Conservation (phyloP, 37 sponge, comb jelly and placozoan species). For the Diacarnus erythraeanus region DNA sequence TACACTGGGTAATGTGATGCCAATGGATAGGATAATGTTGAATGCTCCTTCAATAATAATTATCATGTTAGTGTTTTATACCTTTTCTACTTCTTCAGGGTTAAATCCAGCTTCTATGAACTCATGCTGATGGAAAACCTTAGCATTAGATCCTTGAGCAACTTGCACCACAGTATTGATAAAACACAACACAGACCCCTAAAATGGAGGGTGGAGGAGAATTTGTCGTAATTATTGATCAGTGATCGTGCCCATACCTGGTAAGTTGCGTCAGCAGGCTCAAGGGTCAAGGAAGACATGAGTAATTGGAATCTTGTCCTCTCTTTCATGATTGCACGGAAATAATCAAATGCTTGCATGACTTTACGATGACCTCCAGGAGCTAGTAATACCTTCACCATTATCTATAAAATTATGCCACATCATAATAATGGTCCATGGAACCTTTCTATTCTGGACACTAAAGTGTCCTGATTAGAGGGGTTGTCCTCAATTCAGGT, state of each 20-base stretch:
- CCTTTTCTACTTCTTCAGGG: conserved; percentile 57
- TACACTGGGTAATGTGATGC: too few relatives aligned
- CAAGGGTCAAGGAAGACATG: conserved; percentile 49
- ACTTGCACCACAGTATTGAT: conserved; percentile 84
- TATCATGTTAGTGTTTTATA: neutral
- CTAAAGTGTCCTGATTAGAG: too few relatives aligned
- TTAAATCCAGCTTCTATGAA: conserved; percentile 78
- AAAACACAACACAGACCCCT: conserved; percentile 74
- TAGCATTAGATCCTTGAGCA: conserved; percentile 54
- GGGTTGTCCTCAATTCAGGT: too few relatives aligned
- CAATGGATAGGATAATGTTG: neutral
- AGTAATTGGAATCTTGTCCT: conserved; percentile 47
- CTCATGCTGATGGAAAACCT: conserved; percentile 87
- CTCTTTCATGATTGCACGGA: conserved; percentile 54
- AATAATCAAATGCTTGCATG: conserved; percentile 69
- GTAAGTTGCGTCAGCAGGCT: conserved; percentile 68
- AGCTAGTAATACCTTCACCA: conserved; percentile 60
- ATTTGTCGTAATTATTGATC: neutral
- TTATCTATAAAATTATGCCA: conserved; percentile 60
- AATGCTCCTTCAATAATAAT: neutral
- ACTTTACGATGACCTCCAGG: conserved; percentile 76
- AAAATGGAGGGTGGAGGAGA: neutral
- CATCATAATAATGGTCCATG: too few relatives aligned
- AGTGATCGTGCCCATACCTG: conserved; percentile 42
- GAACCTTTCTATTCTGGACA: too few relatives aligned